phyloP scores from a whole-genome alignment of 2,113 vertebrate genomes.

The Hippocampus abdominalis region DNA sequence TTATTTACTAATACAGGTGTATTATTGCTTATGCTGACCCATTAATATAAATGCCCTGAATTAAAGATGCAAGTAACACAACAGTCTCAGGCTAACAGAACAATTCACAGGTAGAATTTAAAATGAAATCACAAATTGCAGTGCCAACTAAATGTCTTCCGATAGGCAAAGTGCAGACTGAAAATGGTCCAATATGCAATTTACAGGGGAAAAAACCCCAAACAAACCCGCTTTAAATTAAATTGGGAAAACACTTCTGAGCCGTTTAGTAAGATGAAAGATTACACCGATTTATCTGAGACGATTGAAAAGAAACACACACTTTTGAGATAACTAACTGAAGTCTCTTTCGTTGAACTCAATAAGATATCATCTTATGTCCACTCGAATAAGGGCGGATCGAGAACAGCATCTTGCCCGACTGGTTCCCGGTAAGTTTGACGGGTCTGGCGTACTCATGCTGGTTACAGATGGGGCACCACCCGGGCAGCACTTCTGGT shows the following conservation, averaged over 20 bases:
- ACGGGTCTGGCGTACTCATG: conserved; percentile 75
- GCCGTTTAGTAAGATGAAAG: conserved; percentile 11
- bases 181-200: not conserved
- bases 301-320: not conserved
- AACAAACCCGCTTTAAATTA: conserved; percentile 3
- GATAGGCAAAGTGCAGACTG: conserved; percentile 61
- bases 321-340: conserved; percentile 10
- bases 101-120: conserved; percentile 57
- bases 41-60: conserved; percentile 56
- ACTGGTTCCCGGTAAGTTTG: conserved; percentile 47
- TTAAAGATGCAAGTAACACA: conserved; percentile 23
- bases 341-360: conserved; percentile 25
- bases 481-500: conserved; percentile 75
- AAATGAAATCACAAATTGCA: conserved; percentile 53
- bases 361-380: conserved; percentile 43
- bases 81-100: conserved; percentile 35
- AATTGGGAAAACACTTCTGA: conserved; percentile 14
- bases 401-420: conserved; percentile 44
- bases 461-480: conserved; percentile 71
- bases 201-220: not conserved
- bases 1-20: not conserved
- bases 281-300: conserved; percentile 16
- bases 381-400: conserved; percentile 36
- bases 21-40: not conserved
- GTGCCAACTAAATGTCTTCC: conserved; percentile 54